Conservation (phyloP, 1,140 invertebrate genomes). For the Drosophila bocki region DNA sequence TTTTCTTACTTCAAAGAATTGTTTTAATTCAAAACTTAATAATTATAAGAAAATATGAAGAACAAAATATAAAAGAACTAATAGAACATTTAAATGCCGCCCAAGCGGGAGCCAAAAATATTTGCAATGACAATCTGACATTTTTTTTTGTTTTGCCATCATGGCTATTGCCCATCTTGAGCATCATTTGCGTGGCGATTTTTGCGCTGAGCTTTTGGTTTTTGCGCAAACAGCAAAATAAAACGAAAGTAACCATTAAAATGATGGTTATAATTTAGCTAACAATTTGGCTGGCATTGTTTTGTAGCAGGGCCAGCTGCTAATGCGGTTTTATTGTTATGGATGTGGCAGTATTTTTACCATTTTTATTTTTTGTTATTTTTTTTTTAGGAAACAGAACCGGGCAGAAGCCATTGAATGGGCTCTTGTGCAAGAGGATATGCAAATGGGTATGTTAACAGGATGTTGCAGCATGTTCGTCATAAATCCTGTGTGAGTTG, state of each 20-base stretch:
- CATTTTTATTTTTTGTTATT: neutral
- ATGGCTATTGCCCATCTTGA: conserved; percentile 48
- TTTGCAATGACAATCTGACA: conserved; percentile 33
- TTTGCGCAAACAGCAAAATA: conserved; percentile 47
- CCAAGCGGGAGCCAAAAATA: neutral
- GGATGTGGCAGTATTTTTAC: conserved; percentile 52
- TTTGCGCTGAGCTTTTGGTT: conserved; percentile 70
- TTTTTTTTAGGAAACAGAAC: conserved; percentile 21
- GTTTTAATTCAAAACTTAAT: neutral
- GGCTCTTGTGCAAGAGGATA: conserved; percentile 62
- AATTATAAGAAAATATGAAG: neutral
- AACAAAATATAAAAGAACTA: too few relatives aligned
- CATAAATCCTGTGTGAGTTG: conserved; percentile 57
- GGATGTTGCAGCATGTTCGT: conserved; percentile 77
- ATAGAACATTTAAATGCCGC: neutral
- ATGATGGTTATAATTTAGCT: conserved; percentile 78
- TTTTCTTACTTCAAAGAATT: neutral
- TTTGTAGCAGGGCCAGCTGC: conserved; percentile 60
- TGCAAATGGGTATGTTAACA: conserved; percentile 74
- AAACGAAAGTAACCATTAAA: conserved; percentile 64
- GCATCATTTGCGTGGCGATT: conserved; percentile 69
- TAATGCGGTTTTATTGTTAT: conserved; percentile 78
- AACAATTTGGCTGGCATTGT: conserved; percentile 65
- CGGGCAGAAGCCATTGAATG: conserved; percentile 18
- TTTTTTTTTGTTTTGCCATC: neutral